Conservation (phyloP, 2,797 vertebrate species). For the Nannoperca obscura region DNA sequence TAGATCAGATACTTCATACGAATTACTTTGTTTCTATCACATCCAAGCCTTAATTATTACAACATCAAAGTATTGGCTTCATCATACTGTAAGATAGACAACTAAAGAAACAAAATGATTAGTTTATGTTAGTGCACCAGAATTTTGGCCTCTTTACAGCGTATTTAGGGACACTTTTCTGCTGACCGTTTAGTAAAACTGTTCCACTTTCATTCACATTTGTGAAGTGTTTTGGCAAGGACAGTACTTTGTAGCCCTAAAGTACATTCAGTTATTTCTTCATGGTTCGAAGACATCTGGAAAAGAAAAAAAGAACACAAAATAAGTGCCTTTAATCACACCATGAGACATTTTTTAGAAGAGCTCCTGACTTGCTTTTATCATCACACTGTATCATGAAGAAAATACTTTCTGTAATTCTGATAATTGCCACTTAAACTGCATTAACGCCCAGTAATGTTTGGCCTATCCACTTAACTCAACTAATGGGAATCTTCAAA, state of each 20-base stretch:
- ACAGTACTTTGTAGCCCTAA: too few relatives aligned
- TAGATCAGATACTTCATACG: neutral
- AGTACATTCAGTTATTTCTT: neutral
- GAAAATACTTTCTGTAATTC: slow-evolving; percentile 15
- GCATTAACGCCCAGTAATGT: slow-evolving; percentile 19
- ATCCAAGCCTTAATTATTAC: neutral
- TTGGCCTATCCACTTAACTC: slow-evolving; percentile 13
- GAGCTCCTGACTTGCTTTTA: slow-evolving; percentile 10
- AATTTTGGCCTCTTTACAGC: neutral
- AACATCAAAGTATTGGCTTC: neutral
- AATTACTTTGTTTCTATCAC: neutral
- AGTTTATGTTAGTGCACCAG: neutral
- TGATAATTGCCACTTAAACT: slow-evolving; percentile 23
- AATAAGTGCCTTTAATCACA: neutral
- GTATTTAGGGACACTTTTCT: neutral
- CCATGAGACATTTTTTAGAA: neutral
- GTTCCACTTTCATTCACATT: too few relatives aligned
- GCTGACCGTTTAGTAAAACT: neutral
- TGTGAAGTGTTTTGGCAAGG: too few relatives aligned
- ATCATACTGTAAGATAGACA: neutral
- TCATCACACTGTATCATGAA: slow-evolving; percentile 3
- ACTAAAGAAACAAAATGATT: neutral
- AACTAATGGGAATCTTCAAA: slow-evolving; percentile 16
- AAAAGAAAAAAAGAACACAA: too few relatives aligned
- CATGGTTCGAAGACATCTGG: neutral